These are phyloP conservation scores for Etia nguti DNA, from an alignment of 2,113 vertebrate genomes.

Conservation along the genomic window DNA sequence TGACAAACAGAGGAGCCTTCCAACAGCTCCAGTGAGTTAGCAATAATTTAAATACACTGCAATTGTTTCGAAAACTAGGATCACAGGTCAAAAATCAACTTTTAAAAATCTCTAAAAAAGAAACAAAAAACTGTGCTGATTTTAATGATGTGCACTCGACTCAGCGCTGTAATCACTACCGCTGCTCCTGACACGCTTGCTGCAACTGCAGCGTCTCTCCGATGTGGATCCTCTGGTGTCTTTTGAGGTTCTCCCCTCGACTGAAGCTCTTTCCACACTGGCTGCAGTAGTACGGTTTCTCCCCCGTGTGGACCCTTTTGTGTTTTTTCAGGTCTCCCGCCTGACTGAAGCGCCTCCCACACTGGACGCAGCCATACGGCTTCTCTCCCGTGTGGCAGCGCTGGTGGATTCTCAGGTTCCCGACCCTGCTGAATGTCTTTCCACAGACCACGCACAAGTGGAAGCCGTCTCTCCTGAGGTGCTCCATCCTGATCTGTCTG, in stretches of 20 bases:
- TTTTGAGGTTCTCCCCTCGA: constrained; percentile 70
- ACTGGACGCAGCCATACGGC: constrained; percentile 67
- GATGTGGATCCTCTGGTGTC: constrained; percentile 71
- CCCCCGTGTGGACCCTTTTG: constrained; percentile 71
- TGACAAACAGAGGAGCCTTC: neutral
- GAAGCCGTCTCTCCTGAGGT: neutral
- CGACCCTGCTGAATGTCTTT: constrained; percentile 65
- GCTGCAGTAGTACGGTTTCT: constrained; percentile 71
- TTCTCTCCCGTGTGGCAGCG: constrained; percentile 74
- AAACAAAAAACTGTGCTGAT: neutral
- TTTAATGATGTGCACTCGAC: neutral
- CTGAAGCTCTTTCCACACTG: constrained; percentile 75
- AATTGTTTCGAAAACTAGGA: neutral
- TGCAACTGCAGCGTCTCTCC: constrained; percentile 49
- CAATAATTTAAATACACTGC: neutral
- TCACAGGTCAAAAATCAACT: neutral
- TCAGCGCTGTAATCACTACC: neutral
- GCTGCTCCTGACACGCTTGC: constrained; percentile 45
- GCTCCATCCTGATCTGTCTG: constrained; percentile 4
- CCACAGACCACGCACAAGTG: constrained; percentile 65
- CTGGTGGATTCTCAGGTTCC: constrained; percentile 71
- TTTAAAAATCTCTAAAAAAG: neutral
- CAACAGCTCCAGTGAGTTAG: neutral
- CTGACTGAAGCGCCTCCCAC: constrained; percentile 71
- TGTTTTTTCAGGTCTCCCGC: constrained; percentile 74